Evolutionary conservation across 2,888 invertebrate genomes (phyloP), one percentile per base, ranked within the genome.

Genomic region (Cheilosia pagana): DNA sequence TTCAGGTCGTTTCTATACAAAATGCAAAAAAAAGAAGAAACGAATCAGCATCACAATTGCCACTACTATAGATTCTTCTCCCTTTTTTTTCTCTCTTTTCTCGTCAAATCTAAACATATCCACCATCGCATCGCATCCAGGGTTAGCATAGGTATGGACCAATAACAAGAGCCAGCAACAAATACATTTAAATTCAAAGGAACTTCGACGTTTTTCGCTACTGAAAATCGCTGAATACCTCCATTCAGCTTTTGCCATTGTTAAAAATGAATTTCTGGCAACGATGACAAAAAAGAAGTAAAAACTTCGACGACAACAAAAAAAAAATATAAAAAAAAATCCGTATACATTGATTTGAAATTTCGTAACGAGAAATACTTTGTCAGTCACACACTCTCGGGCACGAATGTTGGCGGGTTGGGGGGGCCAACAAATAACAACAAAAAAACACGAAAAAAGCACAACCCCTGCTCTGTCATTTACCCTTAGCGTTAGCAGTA

Each of bases 231-330:
- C 63, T 76, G 81, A 81, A 81, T 81, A 76, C 63, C 63, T 70
- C 63, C 65, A 82, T 82, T 82, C 82, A 82, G 82, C 71, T 60
- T 67, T 77, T 62, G 53, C 77, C 43, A 78, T 82, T 82, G 77
- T 78, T 82, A 82, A 78, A 82, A 82, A 82, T 72, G 77, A 78
- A 72, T 82, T 82, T 71, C 76, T 81, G 59, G 77, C 77, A 82
- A 82, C 59, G 82, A 72, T 72, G 70, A 77, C 71, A 82, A 77
- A 81, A 77, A 70, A 71, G n/a, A 43, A 50, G 19, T 35, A 10
- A 81, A 68, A 63, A 70, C 63, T 23, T 31, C 35, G 28, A 72
- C 43, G 62, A 60, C 60, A 75, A 19, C 12, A 57, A 57, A 41
- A 23, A 71, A 50, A 7, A 55, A 45, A 19, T 35, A 70, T 76